Base-by-base conservation (phyloP, 2,888 invertebrate genomes). In the Laothoe populi region DNA sequence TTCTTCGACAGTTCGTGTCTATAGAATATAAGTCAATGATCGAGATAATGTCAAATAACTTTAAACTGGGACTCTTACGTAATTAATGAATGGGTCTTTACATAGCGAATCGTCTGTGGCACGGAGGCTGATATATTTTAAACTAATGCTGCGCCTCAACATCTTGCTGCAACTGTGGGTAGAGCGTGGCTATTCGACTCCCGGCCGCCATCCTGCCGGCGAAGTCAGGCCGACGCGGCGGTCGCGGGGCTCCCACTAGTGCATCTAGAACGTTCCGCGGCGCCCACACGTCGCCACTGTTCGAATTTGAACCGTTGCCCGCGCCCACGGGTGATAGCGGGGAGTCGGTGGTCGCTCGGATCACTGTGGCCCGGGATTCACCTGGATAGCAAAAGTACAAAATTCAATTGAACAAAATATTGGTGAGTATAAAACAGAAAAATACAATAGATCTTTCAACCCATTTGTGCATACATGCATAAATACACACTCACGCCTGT, bases 321-420 rank as follows among this genome's bases (percentile, higher is more conserved):
- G 93, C 84, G 0, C 96, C 95, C 0, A 96, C 96, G 0, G 97
- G 97, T 0, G 97, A 97, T 84, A 97, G 94, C 0, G 97, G 97
- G 0, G 97, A 97, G 82, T 97, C 97, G 0, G 97, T 97, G 0
- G 96, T 97, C 1, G 97, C 96, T 59, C 97, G 80, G 66, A 92
- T 93, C 40, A 93, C 92, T 57, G 87, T 86, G 0, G 90, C 90
- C 7, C 92, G 82, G 61, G 85, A 82, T 68, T 91, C 91, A 5
- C 90, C 92, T 92, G 76, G 31, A 31, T n/a, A n/a, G n/a, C 0
- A 76, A 79, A 61, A n/a, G n/a, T n/a, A n/a, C n/a, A n/a, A n/a
- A n/a, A n/a, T n/a, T n/a, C n/a, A n/a, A n/a, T n/a, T n/a, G n/a
- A n/a, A n/a, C n/a, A n/a, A n/a, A n/a, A n/a, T n/a, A n/a, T n/a